These are phyloP conservation scores for Lerista edwardsae DNA, from an alignment of 2,797 vertebrate species.

Conservation along the genomic window DNA sequence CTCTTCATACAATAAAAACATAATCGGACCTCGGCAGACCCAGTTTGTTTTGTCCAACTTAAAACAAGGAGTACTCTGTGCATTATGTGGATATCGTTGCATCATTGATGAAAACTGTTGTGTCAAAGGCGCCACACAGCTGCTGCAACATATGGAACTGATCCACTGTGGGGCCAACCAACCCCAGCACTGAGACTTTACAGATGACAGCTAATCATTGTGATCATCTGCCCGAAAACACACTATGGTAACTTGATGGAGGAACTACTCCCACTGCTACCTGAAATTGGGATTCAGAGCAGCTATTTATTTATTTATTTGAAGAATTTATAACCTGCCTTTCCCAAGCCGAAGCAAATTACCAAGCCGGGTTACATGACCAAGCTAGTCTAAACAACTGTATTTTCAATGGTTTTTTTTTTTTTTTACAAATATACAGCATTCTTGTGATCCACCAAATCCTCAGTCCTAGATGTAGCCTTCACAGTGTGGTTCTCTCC, in stretches of 20 bases:
- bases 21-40: neutral
- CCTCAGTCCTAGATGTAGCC: no score
- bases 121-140: neutral
- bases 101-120: neutral
- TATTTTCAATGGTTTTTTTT: no score
- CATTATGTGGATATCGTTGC: neutral
- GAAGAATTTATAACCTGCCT: no score
- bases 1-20: neutral
- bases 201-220: neutral
- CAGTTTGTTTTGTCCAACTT: neutral
- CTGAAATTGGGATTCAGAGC: neutral
- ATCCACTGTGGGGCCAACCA: no score
- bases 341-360: no score
- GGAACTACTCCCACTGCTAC: neutral
- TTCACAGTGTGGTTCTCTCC: no score
- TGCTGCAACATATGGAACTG: neutral
- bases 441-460: no score
- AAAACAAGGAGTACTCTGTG: neutral
- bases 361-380: no score
- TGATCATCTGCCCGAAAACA: neutral
- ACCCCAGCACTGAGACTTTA: neutral
- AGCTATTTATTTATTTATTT: no score
- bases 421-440: no score
- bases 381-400: no score
- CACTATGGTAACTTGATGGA: neutral